These are phyloP conservation scores for Mesopsocus fuscifrons DNA, from an alignment of 2,888 invertebrate genomes.

Conservation along the genomic window DNA sequence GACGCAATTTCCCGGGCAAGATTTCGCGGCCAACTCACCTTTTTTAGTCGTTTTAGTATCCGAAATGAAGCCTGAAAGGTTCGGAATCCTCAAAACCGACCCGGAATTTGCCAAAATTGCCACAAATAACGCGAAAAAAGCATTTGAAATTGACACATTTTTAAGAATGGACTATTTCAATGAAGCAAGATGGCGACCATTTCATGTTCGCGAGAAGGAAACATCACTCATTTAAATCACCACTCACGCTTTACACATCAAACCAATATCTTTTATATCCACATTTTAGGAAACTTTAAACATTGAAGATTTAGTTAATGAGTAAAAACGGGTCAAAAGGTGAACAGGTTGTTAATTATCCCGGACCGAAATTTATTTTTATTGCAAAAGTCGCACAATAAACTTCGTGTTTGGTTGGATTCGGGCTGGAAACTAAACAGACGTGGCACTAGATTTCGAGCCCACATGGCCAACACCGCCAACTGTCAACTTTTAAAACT, in stretches of 20 bases:
- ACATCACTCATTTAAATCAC: neutral
- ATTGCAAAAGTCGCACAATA: neutral
- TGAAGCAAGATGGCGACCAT: slow-evolving; percentile 9
- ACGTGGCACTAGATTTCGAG: neutral
- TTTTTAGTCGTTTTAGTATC: slow-evolving; percentile 7
- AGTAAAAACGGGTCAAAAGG: no score
- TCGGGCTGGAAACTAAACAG: neutral
- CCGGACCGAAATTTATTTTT: no score
- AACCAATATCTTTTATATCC: neutral
- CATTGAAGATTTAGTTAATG: no score
- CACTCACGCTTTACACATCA: neutral
- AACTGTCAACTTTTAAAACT: neutral
- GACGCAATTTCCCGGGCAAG: neutral
- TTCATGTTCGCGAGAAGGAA: slow-evolving; percentile 2
- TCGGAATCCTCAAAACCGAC: neutral
- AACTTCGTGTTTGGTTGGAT: neutral
- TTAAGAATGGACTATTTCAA: slow-evolving; percentile 6
- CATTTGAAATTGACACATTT: slow-evolving; percentile 4
- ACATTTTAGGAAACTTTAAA: neutral
- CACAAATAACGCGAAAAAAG: neutral
- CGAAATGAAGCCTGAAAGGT: neutral
- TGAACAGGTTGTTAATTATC: no score
- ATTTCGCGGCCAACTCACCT: neutral
- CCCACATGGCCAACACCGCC: neutral
- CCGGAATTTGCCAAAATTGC: neutral